phyloP scores from a whole-genome alignment of 1,140 invertebrate species.

The Bombus balteatus region DNA sequence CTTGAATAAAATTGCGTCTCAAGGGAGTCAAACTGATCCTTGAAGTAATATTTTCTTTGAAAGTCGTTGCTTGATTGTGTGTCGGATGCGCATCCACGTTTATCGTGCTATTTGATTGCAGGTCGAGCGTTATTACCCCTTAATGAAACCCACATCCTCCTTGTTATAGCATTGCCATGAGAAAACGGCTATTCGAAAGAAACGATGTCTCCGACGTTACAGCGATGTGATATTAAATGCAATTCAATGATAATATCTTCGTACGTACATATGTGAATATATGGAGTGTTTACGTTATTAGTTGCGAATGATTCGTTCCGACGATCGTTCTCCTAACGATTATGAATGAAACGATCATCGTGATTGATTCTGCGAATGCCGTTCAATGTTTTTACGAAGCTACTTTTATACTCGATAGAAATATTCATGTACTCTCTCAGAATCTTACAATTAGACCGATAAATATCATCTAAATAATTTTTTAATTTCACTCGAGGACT shows the following conservation, averaged over 20 bases:
- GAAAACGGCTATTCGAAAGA: background rate
- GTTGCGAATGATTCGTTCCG: background rate
- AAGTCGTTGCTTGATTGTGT: background rate
- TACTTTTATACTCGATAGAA: background rate
- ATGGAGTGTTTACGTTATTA: background rate
- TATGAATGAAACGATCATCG: background rate
- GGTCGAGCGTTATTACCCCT: background rate
- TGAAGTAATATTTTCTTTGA: background rate
- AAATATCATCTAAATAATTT: background rate
- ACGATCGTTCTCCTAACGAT: background rate
- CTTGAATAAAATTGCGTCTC: background rate
- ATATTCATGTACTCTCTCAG: accelerated
- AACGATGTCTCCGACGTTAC: too few relatives aligned
- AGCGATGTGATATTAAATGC: background rate
- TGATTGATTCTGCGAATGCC: background rate
- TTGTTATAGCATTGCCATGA: slow-evolving; percentile 4
- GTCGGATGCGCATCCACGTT: background rate
- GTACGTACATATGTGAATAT: background rate
- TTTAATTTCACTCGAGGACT: accelerated
- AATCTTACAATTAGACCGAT: background rate
- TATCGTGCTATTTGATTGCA: slow-evolving; percentile 13
- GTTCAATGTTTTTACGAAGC: background rate
- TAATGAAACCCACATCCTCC: background rate
- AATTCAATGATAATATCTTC: background rate
- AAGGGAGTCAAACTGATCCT: background rate